Percentiles rank a stretch among this genome's conserved stretches.
Evolutionary conservation across 2,113 vertebrate species (phyloP).

Genomic region (Astatoreochromis straeleni): DNA sequence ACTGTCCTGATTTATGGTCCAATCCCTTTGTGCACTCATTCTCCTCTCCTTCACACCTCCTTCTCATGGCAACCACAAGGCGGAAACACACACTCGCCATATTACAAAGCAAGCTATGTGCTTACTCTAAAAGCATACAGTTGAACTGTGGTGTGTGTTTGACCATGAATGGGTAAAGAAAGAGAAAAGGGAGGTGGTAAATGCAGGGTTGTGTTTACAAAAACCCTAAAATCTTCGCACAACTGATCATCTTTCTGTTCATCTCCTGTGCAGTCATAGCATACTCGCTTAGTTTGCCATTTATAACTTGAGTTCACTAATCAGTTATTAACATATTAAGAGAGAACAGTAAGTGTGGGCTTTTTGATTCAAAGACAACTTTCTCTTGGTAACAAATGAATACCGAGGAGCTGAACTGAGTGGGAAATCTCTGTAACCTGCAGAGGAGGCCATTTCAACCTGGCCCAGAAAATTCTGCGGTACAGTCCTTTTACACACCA

Average conservation of each 20-base stretch:
- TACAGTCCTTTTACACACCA: constrained; percentile 55
- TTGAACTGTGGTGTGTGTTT: not conserved
- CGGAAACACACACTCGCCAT: constrained; percentile 7
- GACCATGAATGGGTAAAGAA: not conserved
- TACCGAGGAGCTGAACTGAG: constrained; percentile 5
- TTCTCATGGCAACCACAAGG: constrained; percentile 20
- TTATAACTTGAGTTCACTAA: not conserved
- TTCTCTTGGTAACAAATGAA: not conserved
- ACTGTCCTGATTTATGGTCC: constrained; percentile 51
- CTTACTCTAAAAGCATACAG: constrained; percentile 30
- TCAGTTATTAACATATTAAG: not conserved
- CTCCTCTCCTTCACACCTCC: constrained; percentile 15
- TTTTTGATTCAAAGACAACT: not conserved
- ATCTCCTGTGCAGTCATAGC: not conserved
- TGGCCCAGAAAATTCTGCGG: constrained; percentile 48
- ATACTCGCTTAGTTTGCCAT: not conserved
- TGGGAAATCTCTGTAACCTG: constrained; percentile 29
- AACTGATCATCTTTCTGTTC: not conserved
- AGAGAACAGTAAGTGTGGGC: not conserved
- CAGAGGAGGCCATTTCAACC: constrained; percentile 42
- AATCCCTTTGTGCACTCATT: constrained; percentile 6
- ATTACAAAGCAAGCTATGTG: constrained; percentile 18
- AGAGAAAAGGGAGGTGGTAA: not conserved
- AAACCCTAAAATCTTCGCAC: not conserved
- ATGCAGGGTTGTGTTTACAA: not conserved